A percentile compares a stretch with the other conserved stretches of the same genome.
phyloP scores from a whole-genome alignment of 2,888 invertebrate species.

The Drosophila nr. perissopoda region DNA sequence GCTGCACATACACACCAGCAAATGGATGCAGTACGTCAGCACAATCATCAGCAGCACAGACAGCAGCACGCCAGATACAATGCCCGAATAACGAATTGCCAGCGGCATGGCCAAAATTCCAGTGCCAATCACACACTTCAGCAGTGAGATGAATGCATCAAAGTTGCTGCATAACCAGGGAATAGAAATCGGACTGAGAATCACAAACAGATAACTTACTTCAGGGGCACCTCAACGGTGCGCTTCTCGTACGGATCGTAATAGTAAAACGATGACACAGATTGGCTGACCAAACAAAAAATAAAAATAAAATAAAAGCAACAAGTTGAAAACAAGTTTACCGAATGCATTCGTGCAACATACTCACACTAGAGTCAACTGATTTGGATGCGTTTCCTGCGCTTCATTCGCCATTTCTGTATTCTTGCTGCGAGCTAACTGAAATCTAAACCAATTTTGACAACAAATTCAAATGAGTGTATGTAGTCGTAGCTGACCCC shows the following conservation, averaged over 20 bases:
- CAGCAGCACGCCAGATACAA: constrained; percentile 49
- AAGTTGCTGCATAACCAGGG: constrained; percentile 45
- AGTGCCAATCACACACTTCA: constrained; percentile 71
- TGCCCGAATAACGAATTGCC: constrained; percentile 61
- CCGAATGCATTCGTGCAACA: not conserved
- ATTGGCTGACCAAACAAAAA: constrained; percentile 32
- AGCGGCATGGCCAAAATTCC: constrained; percentile 71
- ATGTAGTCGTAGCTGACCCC: constrained; percentile 8
- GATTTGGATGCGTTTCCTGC: constrained; percentile 15
- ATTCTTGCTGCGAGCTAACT: constrained; percentile 12
- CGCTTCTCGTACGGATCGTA: constrained; percentile 68
- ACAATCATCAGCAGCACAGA: constrained; percentile 60
- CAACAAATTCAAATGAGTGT: constrained; percentile 64
- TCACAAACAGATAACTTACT: constrained; percentile 38
- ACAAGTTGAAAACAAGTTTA: not conserved
- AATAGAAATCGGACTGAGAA: not conserved
- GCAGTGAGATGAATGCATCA: constrained; percentile 64
- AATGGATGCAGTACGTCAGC: constrained; percentile 69
- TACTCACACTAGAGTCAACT: constrained; percentile 46
- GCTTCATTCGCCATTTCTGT: constrained; percentile 30
- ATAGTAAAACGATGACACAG: constrained; percentile 50
- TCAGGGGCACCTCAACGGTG: constrained; percentile 60
- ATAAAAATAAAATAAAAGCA: not conserved
- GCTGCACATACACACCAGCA: constrained; percentile 61
- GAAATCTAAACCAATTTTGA: constrained; percentile 59